Evolutionary conservation across 2,888 invertebrate species (phyloP), one percentile per base, ranked within the genome.

Genomic region (Malachius bipustulatus): DNA sequence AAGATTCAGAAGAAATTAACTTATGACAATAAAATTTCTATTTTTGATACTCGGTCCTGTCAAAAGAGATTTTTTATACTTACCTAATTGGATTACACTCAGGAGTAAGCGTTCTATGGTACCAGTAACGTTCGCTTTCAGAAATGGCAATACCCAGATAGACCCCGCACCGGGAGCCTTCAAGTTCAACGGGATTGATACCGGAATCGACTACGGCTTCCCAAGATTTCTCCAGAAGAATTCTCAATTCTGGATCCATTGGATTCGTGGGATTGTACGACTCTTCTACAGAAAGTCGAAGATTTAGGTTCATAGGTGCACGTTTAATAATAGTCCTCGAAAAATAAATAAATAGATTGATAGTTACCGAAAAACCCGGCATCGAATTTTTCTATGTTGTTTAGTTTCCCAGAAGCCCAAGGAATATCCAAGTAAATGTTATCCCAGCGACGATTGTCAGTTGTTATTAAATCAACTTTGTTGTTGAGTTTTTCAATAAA

Each of bases 401-500:
- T 59, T 1, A 75, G 64, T 56, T 82, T 82, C 16, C 85, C 85
- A 0, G 75, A 73, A 6, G 81, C 64, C 46, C 57, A 53, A 1
- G 71, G 71, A 11, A 72, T 63, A 46, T 71, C 70, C 3, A 65
- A 63, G 46, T 70, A 75, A 11, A 69, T 67, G 16, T 73, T 65
- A 37, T 71, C 69, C 87, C 87, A 89, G 45, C 87, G 70, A 27
- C 78, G 69, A 42, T 75, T 74, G 51, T 82, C 82, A 14, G 77
- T 82, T 35, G 84, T 83, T 38, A 89, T 75, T 67, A 91, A 74
- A 53, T 93, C 88, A 46, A 82, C 73, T 59, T 82, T 81, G 54
- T 77, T 76, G 48, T 78, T 73, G 10, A 89, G 66, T 49, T 77
- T 77, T 34, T 77, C 65, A 52, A 71, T 64, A 26, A 87, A 75